Base-by-base conservation (phyloP, 2,797 vertebrate genomes). In the Furcifer pardalis region DNA sequence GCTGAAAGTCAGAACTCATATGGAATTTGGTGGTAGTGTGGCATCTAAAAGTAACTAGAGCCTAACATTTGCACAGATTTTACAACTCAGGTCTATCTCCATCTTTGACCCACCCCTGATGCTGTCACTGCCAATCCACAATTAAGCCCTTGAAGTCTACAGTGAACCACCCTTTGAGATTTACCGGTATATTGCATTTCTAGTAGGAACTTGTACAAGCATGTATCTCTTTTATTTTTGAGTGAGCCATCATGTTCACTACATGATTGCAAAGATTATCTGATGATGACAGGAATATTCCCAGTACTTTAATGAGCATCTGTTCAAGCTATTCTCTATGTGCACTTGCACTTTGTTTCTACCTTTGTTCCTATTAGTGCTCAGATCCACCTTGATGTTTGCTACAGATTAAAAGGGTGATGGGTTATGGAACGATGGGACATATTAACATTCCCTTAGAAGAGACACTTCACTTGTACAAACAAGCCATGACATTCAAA, bases 351-450 rank as follows among this genome's bases (percentile, higher is more conserved):
- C 25, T 72, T 35, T 65, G 35, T 40, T 65, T 63, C 32, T 27
- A 49, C 49, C 44, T 80, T 56, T 66, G 32, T 46, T 85, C 62
- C 60, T n/a, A 42, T 35, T 42, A 35, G 19, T 56, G 27, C 32
- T 56, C 77, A 66, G 37, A 79, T n/a, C 10, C 37, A 75, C 60
- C 71, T 73, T 75, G 69, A 85, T 79, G 37, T 78, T 15, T 71
- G 42, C 10, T 35, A 7, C 19, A 78, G 66, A 80, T 27, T 56
- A 52, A 42, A 66, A 83, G 10, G n/a, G 44, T 65, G 71, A n/a
- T 35, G 13, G 81, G 32, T 44, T 56, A 27, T 23, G 32, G 21
- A 37, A 56, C 21, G 21, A 32, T 21, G 56, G n/a, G 7, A 23
- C 10, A 5, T 60, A 62, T 42, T 42, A 75, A 75, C 49, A 35